phyloP scores from a whole-genome alignment of 2,113 vertebrate genomes.

The Bungarus multicinctus region DNA sequence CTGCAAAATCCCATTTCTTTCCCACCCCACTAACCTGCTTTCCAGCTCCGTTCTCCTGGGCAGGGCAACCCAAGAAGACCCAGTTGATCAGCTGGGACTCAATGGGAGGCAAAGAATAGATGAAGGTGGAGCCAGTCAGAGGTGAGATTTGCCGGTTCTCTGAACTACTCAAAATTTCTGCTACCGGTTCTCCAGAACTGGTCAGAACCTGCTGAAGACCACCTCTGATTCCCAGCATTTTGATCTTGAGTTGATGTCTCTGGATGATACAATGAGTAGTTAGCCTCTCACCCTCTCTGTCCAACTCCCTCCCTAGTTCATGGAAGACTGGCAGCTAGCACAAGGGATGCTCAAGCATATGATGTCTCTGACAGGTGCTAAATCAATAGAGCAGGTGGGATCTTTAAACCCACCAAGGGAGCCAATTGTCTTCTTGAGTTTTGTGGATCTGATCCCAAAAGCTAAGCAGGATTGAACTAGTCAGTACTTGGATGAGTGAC shows the following conservation, averaged over 20 bases:
- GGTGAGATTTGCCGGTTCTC: no score
- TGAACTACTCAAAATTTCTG: no score
- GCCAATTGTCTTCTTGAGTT: background rate
- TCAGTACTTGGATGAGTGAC: background rate
- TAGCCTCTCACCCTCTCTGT: rapidly evolving
- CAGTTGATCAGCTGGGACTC: no score
- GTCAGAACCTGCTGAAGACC: no score
- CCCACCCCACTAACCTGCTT: no score
- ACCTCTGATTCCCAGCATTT: background rate
- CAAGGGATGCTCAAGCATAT: background rate
- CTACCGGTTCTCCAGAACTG: no score
- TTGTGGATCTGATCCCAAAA: background rate
- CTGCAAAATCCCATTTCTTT: no score
- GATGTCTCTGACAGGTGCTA: background rate
- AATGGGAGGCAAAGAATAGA: no score
- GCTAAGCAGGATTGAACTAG: background rate
- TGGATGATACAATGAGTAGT: background rate
- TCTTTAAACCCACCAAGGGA: background rate
- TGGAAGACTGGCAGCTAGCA: no score
- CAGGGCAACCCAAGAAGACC: no score
- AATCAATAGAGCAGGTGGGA: background rate
- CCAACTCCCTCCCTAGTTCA: background rate
- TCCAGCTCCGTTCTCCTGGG: no score
- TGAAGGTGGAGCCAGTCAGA: no score
- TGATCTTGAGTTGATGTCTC: background rate